Evolutionary conservation across 1,140 invertebrate genomes (phyloP).

Genomic region (Apis florea): DNA sequence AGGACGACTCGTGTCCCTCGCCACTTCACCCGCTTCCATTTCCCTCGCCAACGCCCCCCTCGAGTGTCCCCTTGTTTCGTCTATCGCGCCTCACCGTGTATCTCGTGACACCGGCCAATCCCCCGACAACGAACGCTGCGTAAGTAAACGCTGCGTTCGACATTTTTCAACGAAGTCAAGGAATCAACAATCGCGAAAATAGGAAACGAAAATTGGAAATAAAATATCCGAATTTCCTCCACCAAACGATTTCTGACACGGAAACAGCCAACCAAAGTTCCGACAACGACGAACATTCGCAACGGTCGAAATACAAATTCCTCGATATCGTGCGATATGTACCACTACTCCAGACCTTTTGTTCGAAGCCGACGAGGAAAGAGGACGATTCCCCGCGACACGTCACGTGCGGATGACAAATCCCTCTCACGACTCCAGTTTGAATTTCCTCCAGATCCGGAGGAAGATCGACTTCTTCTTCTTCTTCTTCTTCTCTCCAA

Average conservation of each 20-base stretch:
- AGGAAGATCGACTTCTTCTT: neutral
- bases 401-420: slow-evolving; percentile 67
- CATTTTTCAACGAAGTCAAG: too few relatives aligned
- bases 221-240: too few relatives aligned
- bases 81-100: neutral
- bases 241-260: too few relatives aligned
- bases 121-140: neutral
- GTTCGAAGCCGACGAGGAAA: neutral
- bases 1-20: slow-evolving; percentile 39
- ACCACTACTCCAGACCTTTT: neutral
- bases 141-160: neutral
- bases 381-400: slow-evolving; percentile 41
- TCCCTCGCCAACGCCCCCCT: slow-evolving; percentile 18
- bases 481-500: neutral
- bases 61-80: slow-evolving; percentile 24
- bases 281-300: neutral
- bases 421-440: slow-evolving; percentile 53
- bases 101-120: neutral
- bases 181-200: too few relatives aligned
- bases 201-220: too few relatives aligned
- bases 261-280: too few relatives aligned
- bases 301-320: neutral
- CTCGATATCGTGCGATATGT: neutral
- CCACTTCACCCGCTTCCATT: slow-evolving; percentile 33
- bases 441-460: slow-evolving; percentile 5